These are phyloP conservation scores for Thymelicus sylvestris DNA, from an alignment of 2,888 invertebrate species.

Conservation along the genomic window DNA sequence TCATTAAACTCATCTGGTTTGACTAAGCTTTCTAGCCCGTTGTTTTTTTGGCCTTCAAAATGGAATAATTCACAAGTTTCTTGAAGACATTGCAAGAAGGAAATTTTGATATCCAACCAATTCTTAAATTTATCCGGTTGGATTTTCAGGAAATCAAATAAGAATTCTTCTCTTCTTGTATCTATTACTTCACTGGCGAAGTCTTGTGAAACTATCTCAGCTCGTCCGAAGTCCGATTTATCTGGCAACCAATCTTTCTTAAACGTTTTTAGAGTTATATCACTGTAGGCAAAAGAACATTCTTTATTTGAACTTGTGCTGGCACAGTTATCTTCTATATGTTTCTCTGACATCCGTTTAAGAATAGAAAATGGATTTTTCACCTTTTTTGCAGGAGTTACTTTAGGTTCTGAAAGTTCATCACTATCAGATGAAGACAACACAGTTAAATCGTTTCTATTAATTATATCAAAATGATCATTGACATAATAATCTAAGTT, in stretches of 20 bases:
- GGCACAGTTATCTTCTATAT: conserved; percentile 38
- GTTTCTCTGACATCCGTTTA: conserved; percentile 59
- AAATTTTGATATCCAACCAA: conserved; percentile 70
- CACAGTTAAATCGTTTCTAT: conserved; percentile 60
- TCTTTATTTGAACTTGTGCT: conserved; percentile 35
- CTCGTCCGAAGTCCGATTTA: conserved; percentile 66
- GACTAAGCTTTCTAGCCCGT: conserved; percentile 50
- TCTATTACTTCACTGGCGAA: conserved; percentile 49
- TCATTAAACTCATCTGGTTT: conserved; percentile 62
- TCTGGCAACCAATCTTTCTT: conserved; percentile 62
- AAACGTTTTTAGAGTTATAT: conserved; percentile 50
- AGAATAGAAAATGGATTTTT: conserved; percentile 72
- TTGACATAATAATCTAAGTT: conserved; percentile 67
- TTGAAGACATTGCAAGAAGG: conserved; percentile 61
- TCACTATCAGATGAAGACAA: conserved; percentile 67
- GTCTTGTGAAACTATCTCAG: conserved; percentile 55
- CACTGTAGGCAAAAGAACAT: conserved; percentile 32
- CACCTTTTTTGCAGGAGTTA: conserved; percentile 55
- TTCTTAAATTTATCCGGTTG: conserved; percentile 52
- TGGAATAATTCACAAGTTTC: conserved; percentile 55
- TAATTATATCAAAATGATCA: conserved; percentile 57
- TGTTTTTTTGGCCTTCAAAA: conserved; percentile 40
- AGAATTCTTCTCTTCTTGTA: conserved; percentile 55
- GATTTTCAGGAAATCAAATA: conserved; percentile 62
- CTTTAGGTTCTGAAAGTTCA: conserved; percentile 52